A percentile compares a stretch with the other conserved stretches of the same genome.
Conservation (phyloP, 2,113 vertebrate genomes). For the Holacanthus passer region DNA sequence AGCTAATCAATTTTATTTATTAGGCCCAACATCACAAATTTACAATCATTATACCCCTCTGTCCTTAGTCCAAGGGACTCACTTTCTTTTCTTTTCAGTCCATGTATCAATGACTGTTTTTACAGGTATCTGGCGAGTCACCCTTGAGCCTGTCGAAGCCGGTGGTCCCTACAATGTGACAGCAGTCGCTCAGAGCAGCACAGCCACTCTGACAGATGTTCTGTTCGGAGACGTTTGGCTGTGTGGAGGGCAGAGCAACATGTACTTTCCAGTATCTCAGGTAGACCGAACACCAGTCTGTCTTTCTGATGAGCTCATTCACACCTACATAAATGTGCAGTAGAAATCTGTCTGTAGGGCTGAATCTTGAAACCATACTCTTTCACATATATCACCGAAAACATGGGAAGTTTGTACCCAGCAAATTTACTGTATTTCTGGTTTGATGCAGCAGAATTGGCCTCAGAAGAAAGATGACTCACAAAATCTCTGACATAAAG, state of each 20-base stretch:
- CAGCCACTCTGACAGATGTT: conserved; percentile 82
- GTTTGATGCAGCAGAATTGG: neutral
- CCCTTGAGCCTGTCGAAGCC: conserved; percentile 84
- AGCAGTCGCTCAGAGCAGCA: conserved; percentile 56
- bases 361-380: too few species aligned
- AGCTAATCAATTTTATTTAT: neutral
- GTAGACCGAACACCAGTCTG: conserved; percentile 69
- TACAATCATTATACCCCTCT: neutral
- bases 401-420: neutral
- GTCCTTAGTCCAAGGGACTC: neutral
- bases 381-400: neutral
- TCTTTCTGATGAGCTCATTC: neutral
- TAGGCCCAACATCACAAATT: neutral
- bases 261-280: conserved; percentile 88
- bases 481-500: too few species aligned
- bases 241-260: conserved; percentile 96
- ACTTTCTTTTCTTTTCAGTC: neutral
- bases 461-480: neutral
- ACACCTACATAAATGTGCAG: neutral
- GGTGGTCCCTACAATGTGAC: conserved; percentile 89
- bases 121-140: conserved; percentile 83
- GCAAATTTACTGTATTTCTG: neutral
- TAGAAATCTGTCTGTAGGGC: neutral
- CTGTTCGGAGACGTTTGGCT: conserved; percentile 95
- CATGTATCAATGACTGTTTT: neutral